phyloP scores from a whole-genome alignment of 2,113 vertebrate species.

The Varanus salvator region DNA sequence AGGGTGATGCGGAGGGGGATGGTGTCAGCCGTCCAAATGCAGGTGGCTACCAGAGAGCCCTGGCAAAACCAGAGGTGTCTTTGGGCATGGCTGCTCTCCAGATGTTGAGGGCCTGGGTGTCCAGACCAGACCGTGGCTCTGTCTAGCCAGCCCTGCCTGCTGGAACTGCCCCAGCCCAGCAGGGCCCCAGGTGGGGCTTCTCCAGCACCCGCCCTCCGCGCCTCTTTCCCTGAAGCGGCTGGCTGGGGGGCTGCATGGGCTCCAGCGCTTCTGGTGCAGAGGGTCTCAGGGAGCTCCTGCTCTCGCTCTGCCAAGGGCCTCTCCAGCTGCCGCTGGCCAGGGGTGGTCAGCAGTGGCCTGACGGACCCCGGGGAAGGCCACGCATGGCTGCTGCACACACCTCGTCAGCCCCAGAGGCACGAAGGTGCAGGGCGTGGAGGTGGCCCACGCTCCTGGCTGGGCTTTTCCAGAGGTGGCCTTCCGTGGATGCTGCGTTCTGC shows the following conservation, averaged over 20 bases:
- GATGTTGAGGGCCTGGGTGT: no score
- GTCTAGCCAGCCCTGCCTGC: no score
- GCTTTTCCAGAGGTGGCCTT: no score
- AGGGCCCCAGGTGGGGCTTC: background rate
- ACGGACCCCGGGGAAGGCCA: rapidly evolving
- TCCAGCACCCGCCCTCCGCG: background rate
- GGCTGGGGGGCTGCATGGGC: rapidly evolving
- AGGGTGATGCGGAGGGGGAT: no score
- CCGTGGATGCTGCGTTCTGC: rapidly evolving
- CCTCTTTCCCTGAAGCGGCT: no score
- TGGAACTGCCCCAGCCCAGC: no score
- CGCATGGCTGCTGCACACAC: background rate
- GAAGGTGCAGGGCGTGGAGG: no score
- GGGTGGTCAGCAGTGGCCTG: background rate
- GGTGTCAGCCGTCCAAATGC: background rate
- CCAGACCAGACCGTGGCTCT: no score
- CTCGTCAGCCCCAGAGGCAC: background rate
- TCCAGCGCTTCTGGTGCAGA: background rate
- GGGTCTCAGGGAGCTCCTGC: no score
- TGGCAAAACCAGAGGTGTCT: background rate
- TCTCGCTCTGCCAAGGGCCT: no score
- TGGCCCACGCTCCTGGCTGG: no score
- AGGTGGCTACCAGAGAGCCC: background rate
- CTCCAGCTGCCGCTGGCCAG: no score
- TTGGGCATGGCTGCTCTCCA: background rate